Evolutionary conservation across 2,888 invertebrate genomes (phyloP).

Genomic region (Muscina levida): DNA sequence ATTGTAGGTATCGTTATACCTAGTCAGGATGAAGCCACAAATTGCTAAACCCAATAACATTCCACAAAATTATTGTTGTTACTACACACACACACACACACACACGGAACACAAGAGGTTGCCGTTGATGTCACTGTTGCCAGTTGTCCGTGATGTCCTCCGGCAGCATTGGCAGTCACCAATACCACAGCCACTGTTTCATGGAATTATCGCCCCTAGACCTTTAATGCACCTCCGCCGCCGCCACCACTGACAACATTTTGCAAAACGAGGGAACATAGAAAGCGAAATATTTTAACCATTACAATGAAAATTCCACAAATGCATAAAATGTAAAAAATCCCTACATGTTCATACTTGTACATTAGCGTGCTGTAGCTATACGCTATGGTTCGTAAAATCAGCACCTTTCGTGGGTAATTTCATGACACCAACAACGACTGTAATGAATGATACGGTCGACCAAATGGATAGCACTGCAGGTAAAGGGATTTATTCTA

Average conservation of each 20-base stretch:
- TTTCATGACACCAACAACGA: slow-evolving; percentile 55
- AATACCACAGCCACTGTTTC: too few relatives aligned
- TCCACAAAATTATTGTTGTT: slow-evolving; percentile 57
- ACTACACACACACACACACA: too few relatives aligned
- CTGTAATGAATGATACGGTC: slow-evolving; percentile 42
- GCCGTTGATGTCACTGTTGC: neutral
- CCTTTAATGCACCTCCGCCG: slow-evolving; percentile 50
- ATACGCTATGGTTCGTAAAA: neutral
- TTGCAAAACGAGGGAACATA: neutral
- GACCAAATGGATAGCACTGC: too few relatives aligned
- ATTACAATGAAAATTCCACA: slow-evolving; percentile 59
- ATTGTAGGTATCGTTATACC: neutral
- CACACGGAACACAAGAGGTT: neutral
- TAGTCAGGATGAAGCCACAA: slow-evolving; percentile 57
- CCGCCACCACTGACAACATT: slow-evolving; percentile 47
- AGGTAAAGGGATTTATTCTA: too few relatives aligned
- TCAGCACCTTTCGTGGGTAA: slow-evolving; percentile 56
- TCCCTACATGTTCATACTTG: slow-evolving; percentile 23
- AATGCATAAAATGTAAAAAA: slow-evolving; percentile 48
- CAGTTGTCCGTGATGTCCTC: neutral
- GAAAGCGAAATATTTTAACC: slow-evolving; percentile 56
- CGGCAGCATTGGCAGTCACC: too few relatives aligned
- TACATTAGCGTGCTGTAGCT: neutral
- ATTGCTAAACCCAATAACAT: slow-evolving; percentile 64
- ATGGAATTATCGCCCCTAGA: too few relatives aligned